Evolutionary conservation across 2,113 vertebrate genomes (phyloP).

Genomic region (Grallaria varia): DNA sequence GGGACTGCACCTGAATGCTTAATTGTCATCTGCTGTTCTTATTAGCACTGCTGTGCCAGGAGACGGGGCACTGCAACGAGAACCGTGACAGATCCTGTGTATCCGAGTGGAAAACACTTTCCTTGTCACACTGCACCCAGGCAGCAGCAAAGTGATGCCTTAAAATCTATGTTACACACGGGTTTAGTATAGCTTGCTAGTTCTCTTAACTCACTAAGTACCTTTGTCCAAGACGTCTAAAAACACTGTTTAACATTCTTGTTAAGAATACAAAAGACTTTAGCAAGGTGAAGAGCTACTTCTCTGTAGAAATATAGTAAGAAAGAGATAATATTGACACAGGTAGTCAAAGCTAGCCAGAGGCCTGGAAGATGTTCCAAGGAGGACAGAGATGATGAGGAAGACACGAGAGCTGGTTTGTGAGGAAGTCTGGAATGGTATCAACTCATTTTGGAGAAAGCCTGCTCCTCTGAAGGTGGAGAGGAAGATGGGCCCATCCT

Average conservation of each 20-base stretch:
- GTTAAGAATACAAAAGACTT: neutral
- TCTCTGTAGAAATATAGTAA: neutral
- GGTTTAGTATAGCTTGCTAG: neutral
- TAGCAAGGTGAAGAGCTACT: neutral
- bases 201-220: neutral
- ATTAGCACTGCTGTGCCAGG: neutral
- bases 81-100: neutral
- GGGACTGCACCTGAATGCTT: neutral
- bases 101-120: neutral
- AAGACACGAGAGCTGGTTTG: neutral
- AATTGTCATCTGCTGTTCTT: neutral
- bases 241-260: neutral
- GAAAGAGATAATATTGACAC: neutral
- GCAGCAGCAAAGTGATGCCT: neutral
- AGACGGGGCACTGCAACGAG: neutral
- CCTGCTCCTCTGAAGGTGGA: neutral
- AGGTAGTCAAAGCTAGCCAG: neutral
- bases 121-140: neutral
- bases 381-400: neutral
- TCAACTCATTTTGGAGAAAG: constrained; percentile 16
- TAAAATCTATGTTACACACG: neutral
- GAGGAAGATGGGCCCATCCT: neutral
- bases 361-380: neutral
- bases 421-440: neutral
- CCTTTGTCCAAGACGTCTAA: neutral